These are phyloP conservation scores for Cheirogaleus medius DNA, from an alignment of 2,113 vertebrate genomes.

Conservation along the genomic window DNA sequence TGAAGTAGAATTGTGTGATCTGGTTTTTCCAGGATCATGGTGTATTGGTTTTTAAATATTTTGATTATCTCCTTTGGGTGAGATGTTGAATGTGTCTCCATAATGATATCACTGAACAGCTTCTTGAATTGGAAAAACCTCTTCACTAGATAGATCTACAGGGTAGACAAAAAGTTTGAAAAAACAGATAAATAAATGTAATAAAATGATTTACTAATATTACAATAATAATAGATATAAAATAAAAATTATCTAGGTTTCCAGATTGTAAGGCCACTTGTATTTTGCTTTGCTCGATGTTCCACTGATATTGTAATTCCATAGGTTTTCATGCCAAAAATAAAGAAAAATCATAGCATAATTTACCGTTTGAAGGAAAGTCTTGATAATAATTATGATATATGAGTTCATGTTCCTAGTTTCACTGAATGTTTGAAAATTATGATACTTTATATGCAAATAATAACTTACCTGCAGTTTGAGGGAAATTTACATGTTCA, in stretches of 20 bases:
- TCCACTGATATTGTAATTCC: neutral
- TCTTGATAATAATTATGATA: neutral
- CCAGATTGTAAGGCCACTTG: neutral
- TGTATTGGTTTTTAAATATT: constrained; percentile 13
- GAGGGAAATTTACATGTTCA: neutral
- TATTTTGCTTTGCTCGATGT: constrained; percentile 36
- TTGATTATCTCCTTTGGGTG: neutral
- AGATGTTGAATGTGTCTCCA: constrained; percentile 18
- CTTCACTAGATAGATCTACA: neutral
- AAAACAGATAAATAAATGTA: constrained; percentile 13
- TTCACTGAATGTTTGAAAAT: constrained; percentile 57
- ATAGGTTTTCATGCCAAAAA: neutral
- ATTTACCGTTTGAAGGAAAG: constrained; percentile 34
- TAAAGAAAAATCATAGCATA: neutral
- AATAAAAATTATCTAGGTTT: constrained; percentile 3
- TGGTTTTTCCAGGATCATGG: neutral
- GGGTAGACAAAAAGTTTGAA: neutral
- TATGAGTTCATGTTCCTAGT: constrained; percentile 24
- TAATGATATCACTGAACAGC: neutral
- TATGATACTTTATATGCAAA: neutral
- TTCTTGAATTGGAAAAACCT: neutral
- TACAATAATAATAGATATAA: neutral
- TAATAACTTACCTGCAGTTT: constrained; percentile 32
- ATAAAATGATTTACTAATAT: neutral
- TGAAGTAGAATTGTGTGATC: neutral